Evolutionary conservation across 2,797 vertebrate genomes (phyloP), one percentile per base, ranked within the genome.

Genomic region (Psittacula echo): DNA sequence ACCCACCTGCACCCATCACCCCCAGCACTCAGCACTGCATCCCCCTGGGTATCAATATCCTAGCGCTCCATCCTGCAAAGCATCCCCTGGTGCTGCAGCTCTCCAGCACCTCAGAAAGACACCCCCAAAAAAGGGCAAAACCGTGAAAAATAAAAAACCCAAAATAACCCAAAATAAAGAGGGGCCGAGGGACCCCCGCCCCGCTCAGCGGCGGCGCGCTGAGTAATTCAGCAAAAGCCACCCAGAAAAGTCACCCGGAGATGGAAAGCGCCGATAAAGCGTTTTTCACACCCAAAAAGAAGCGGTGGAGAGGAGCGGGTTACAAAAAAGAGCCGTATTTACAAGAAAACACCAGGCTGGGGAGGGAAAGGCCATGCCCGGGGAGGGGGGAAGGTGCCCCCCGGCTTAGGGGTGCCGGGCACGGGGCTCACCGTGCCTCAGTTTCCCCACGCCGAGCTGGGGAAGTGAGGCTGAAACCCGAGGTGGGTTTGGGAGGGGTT

Each of bases 301-400:
- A 70, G 76, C 0, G 45, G 79, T 54, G 84, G 95, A 93, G 97
- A 94, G 79, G 42, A 16, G 56, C 61, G 32, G 73, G 60, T 95
- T 97, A 95, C 95, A 56, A 90, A 96, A 97, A 97, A 62, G 45
- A 67, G 90, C 96, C 72, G 79, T 70, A 78, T 95, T 87, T 96
- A 66, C 96, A 95, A 97, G 96, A 97, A 97, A 58, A 24, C n/a
- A 24, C 22, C 94, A 94, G 85, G 86, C 60, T 8, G 9, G 21
- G 48, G 58, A 81, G 87, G 48, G 66, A 47, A 65, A 29, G 41
- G 47, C 39, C 60, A 22, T 7, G 74, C 80, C 67, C 7, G 15
- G 58, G 74, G 37, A 23, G 27, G 16, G 27, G 34, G 19, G 13
- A 72, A 60, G 62, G 45, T 14, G 39, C 44, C 66, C 61, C 32